Evolutionary conservation across 2,888 invertebrate species (phyloP).

Genomic region (Acleris laterana): DNA sequence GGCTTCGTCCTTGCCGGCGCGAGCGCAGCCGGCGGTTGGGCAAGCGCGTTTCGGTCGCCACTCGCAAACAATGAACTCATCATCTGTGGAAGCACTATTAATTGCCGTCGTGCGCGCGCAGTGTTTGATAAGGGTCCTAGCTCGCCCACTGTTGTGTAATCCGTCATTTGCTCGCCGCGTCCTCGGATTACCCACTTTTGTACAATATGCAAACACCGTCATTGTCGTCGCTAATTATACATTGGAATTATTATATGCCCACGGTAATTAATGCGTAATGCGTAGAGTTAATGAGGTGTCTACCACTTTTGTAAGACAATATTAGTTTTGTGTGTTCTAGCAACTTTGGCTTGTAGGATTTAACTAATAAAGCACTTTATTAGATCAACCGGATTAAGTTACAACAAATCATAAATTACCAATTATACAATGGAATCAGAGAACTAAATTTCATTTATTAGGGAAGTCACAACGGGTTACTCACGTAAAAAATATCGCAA

Average conservation of each 20-base stretch:
- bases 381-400: too few relatives aligned
- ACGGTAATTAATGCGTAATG: background rate
- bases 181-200: constrained; percentile 30
- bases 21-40: constrained; percentile 56
- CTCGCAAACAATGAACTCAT: constrained; percentile 80
- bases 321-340: constrained; percentile 8
- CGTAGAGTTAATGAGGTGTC: constrained; percentile 4
- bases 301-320: background rate
- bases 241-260: constrained; percentile 1
- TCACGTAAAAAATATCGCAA: too few relatives aligned
- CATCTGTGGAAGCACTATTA: constrained; percentile 69
- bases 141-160: constrained; percentile 31
- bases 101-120: constrained; percentile 57
- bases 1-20: constrained; percentile 62
- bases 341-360: too few relatives aligned
- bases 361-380: too few relatives aligned
- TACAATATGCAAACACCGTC: constrained; percentile 31
- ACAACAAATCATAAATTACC: too few relatives aligned
- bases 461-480: too few relatives aligned
- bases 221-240: constrained; percentile 18
- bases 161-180: constrained; percentile 38
- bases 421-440: too few relatives aligned
- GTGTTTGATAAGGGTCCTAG: constrained; percentile 45
- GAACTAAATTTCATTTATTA: too few relatives aligned
- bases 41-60: constrained; percentile 68